Evolutionary conservation across 2,888 invertebrate genomes (phyloP).

Genomic region (Cephus nigrinus): DNA sequence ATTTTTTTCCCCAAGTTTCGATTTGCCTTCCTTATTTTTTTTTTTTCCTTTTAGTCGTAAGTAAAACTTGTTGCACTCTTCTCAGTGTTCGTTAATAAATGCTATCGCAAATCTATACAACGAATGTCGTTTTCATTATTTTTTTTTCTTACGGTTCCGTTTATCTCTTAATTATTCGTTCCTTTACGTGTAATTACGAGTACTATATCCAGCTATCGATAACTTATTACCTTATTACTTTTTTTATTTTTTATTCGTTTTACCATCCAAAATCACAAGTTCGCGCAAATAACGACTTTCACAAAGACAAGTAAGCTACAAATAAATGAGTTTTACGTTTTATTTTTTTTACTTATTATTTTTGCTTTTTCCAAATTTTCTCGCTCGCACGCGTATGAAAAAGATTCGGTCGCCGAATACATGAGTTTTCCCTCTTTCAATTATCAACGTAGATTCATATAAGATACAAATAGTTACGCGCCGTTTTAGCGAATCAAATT

Average conservation of each 20-base stretch:
- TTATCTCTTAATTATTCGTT: not conserved
- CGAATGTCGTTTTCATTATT: too few species aligned
- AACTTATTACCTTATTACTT: conserved; percentile 20
- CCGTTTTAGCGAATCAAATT: too few species aligned
- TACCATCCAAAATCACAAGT: conserved; percentile 39
- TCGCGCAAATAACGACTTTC: conserved; percentile 53
- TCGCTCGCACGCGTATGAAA: too few species aligned
- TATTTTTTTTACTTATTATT: conserved; percentile 3
- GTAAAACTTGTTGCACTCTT: conserved; percentile 1
- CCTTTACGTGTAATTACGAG: conserved; percentile 7
- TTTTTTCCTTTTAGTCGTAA: conserved; percentile 1
- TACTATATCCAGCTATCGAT: conserved; percentile 12
- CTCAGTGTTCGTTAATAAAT: not conserved
- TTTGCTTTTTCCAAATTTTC: too few species aligned
- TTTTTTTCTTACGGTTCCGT: not conserved
- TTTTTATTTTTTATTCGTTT: too few species aligned
- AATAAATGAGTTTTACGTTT: conserved; percentile 28
- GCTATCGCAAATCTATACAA: too few species aligned
- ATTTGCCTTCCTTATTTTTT: conserved; percentile 20
- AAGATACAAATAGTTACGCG: too few species aligned
- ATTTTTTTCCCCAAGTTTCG: conserved; percentile 14
- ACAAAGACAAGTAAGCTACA: conserved; percentile 54
- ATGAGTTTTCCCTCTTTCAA: too few species aligned
- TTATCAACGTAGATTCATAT: too few species aligned
- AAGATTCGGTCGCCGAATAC: too few species aligned